Evolutionary conservation across 2,113 vertebrate genomes (phyloP).

Genomic region (Hyla sarda): DNA sequence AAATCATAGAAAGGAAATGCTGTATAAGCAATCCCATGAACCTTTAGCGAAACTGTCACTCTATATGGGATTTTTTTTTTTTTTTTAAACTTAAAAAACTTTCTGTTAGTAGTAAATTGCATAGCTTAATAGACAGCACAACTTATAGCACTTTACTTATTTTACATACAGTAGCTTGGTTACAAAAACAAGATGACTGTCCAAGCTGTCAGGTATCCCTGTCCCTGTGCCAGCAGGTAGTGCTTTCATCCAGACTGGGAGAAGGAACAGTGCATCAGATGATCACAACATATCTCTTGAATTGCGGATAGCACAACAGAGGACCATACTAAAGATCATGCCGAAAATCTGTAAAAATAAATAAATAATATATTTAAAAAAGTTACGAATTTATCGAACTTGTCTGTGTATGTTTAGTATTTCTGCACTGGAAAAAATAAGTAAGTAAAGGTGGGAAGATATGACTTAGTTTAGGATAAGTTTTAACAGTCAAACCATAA

Average conservation of each 20-base stretch:
- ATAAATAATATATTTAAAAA: constrained; percentile 34
- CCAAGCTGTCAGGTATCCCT: constrained; percentile 22
- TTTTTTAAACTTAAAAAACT: not conserved
- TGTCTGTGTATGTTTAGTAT: too few relatives aligned
- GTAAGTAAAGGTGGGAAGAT: too few relatives aligned
- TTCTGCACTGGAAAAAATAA: too few relatives aligned
- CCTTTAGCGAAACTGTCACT: not conserved
- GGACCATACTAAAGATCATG: constrained; percentile 98
- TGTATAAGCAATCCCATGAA: not conserved
- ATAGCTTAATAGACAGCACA: constrained; percentile 36
- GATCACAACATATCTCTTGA: constrained; percentile 88
- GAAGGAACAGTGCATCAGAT: constrained; percentile 58
- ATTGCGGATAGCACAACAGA: constrained; percentile 94
- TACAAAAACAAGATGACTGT: not conserved
- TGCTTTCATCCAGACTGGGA: not conserved
- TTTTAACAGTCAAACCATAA: too few relatives aligned
- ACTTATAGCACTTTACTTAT: constrained; percentile 18
- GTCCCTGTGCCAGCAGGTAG: constrained; percentile 48
- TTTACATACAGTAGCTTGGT: constrained; percentile 10
- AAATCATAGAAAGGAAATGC: not conserved
- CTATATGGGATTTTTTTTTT: not conserved
- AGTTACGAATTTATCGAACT: too few relatives aligned
- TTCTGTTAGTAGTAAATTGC: constrained; percentile 18
- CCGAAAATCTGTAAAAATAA: constrained; percentile 88
- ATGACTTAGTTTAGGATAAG: too few relatives aligned